Evolutionary conservation across 2,888 invertebrate genomes (phyloP).

Genomic region (Drosophila mercatorum): DNA sequence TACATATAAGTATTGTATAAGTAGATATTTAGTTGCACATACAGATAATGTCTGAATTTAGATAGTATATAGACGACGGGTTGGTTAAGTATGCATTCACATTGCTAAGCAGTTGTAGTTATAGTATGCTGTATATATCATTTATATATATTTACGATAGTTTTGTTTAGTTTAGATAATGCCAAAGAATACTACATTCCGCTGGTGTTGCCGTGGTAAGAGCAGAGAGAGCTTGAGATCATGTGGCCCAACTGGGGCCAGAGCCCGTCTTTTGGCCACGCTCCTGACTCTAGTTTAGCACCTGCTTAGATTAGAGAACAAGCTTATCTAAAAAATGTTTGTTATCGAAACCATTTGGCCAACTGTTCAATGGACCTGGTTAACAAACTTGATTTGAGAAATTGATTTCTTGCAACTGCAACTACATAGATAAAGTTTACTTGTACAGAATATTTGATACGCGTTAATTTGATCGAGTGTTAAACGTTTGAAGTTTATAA

Average conservation of each 20-base stretch:
- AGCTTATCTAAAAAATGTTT: constrained; percentile 23
- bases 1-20: constrained; percentile 30
- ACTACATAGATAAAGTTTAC: constrained; percentile 48
- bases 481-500: constrained; percentile 33
- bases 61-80: constrained; percentile 73
- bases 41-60: constrained; percentile 63
- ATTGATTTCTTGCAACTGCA: constrained; percentile 33
- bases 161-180: constrained; percentile 17
- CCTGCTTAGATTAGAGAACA: constrained; percentile 8
- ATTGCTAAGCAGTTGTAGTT: constrained; percentile 48
- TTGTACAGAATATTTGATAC: constrained; percentile 62
- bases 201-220: constrained; percentile 7
- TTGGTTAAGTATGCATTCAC: constrained; percentile 60
- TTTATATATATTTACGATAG: constrained; percentile 35
- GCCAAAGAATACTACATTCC: constrained; percentile 17
- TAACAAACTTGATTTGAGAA: constrained; percentile 26
- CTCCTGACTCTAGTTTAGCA: constrained; percentile 18
- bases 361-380: constrained; percentile 23
- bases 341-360: constrained; percentile 28
- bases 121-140: constrained; percentile 31
- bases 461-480: constrained; percentile 59
- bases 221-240: constrained; percentile 47
- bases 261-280: constrained; percentile 25
- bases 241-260: not conserved
- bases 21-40: constrained; percentile 60